Conservation (phyloP, 2,113 vertebrate genomes). For the Vimba vimba region DNA sequence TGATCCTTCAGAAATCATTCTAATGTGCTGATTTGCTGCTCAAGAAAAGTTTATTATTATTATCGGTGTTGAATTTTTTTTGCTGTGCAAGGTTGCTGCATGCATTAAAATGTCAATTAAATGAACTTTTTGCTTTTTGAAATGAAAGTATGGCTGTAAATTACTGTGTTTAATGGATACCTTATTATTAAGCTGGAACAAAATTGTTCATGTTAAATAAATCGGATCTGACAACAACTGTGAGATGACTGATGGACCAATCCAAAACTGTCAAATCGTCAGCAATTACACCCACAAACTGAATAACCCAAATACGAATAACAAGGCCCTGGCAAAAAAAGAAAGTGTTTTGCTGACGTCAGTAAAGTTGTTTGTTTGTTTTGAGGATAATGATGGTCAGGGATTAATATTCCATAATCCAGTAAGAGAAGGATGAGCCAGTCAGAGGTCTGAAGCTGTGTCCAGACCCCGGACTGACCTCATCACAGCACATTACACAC, state of each 20-base stretch:
- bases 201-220: not conserved
- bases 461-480: constrained; percentile 41
- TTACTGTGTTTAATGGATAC: not conserved
- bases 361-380: constrained; percentile 38
- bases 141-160: no score
- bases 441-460: constrained; percentile 12
- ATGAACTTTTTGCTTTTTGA: no score
- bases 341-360: constrained; percentile 16
- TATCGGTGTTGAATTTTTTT: no score
- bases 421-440: constrained; percentile 16
- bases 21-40: no score
- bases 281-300: not conserved
- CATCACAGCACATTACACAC: not conserved
- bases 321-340: not conserved
- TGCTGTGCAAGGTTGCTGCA: no score
- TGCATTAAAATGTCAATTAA: no score
- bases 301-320: not conserved
- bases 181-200: not conserved
- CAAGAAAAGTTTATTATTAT: no score
- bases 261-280: not conserved
- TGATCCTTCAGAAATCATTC: no score
- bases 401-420: constrained; percentile 54
- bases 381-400: constrained; percentile 30
- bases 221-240: not conserved
- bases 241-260: not conserved